Conservation (phyloP, 2,888 invertebrate genomes). For the Phengaris alcon region DNA sequence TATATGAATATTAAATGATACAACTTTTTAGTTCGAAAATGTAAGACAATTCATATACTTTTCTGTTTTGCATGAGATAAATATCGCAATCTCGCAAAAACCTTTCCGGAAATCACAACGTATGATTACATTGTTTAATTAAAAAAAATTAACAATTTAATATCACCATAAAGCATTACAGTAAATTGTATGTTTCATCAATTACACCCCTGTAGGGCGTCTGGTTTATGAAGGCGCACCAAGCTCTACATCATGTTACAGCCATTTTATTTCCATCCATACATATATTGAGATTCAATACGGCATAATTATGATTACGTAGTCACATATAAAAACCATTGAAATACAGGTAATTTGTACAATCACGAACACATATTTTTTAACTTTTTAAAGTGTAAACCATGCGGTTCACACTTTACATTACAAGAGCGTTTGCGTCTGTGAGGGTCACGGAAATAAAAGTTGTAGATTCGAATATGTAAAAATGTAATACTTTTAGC, state of each 20-base stretch:
- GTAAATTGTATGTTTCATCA: constrained; percentile 13
- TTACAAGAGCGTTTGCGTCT: no score
- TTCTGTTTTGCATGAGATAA: neutral
- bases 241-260: constrained; percentile 5
- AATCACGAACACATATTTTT: no score
- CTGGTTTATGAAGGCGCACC: neutral
- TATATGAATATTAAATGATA: no score
- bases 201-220: constrained; percentile 28
- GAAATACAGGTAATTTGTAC: no score
- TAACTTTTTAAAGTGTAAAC: no score
- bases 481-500: no score
- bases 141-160: constrained; percentile 1
- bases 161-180: constrained; percentile 15
- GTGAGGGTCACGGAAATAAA: no score
- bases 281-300: constrained; percentile 7
- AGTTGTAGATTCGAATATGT: no score
- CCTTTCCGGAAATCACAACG: constrained; percentile 6
- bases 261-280: neutral
- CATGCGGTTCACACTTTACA: no score
- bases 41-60: neutral
- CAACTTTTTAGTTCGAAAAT: neutral
- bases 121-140: constrained; percentile 4
- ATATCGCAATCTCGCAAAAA: neutral
- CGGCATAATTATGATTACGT: neutral
- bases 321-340: neutral